A percentile compares a stretch with the other conserved stretches of the same genome.
Conservation (phyloP, 2,888 invertebrate genomes). For the Tenthredo scrophulariae region DNA sequence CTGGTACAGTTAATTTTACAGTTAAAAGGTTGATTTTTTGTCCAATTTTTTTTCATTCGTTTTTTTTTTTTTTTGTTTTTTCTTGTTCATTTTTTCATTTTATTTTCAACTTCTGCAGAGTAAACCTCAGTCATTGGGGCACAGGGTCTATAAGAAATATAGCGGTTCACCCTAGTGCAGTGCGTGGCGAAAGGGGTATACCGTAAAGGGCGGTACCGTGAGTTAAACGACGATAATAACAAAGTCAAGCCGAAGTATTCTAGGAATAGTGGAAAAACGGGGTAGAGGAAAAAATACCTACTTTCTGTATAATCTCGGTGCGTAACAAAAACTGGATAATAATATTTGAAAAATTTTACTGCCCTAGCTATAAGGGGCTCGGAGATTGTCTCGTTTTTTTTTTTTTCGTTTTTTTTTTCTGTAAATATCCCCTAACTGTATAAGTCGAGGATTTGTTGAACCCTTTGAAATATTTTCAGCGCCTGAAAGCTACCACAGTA, state of each 20-base stretch:
- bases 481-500: slow-evolving; percentile 58
- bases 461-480: slow-evolving; percentile 48
- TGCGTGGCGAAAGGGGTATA: slow-evolving; percentile 40
- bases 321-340: slow-evolving; percentile 18
- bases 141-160: not conserved
- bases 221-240: slow-evolving; percentile 48
- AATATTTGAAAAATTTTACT: slow-evolving; percentile 40
- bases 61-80: not conserved
- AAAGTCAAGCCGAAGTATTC: slow-evolving; percentile 49
- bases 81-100: slow-evolving; percentile 5
- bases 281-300: not conserved
- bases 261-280: not conserved
- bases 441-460: slow-evolving; percentile 55
- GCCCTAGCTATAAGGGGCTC: not conserved
- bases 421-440: slow-evolving; percentile 52
- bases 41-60: slow-evolving; percentile 59
- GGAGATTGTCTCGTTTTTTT: not conserved
- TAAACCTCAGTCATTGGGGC: slow-evolving; percentile 31
- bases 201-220: slow-evolving; percentile 33
- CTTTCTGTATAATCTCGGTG: not conserved
- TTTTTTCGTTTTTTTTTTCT: not conserved
- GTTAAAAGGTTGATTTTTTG: slow-evolving; percentile 69
- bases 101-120: slow-evolving; percentile 12
- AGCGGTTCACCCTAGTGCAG: slow-evolving; percentile 47
- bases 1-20: slow-evolving; percentile 64